phyloP scores from a whole-genome alignment of 2,113 vertebrate species.

The Ramphastos sulfuratus region DNA sequence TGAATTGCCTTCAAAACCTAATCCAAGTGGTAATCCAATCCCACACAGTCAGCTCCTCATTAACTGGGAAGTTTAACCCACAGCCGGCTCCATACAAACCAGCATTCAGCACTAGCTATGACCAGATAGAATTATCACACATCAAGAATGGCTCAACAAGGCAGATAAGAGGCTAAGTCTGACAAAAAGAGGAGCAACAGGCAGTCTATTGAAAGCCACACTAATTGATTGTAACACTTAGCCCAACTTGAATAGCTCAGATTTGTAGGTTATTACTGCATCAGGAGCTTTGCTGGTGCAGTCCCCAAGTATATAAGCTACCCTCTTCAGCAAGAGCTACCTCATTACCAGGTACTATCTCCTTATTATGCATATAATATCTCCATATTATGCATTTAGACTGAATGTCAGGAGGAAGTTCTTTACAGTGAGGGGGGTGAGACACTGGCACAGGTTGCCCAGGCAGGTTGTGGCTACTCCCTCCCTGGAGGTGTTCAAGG shows the following conservation, averaged over 20 bases:
- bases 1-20: slow-evolving; percentile 1
- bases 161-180: background rate
- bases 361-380: background rate
- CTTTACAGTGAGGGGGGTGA: no score
- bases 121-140: background rate
- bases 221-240: background rate
- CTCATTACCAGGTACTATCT: background rate
- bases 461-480: no score
- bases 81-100: background rate
- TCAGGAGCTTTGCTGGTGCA: background rate
- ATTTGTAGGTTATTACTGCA: background rate
- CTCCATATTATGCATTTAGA: no score
- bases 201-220: background rate
- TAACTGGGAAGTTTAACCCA: background rate
- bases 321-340: background rate
- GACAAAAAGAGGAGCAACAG: background rate
- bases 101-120: background rate
- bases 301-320: background rate
- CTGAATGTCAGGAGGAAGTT: no score
- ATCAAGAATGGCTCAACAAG: background rate
- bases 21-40: slow-evolving; percentile 37
- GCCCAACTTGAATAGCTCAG: background rate
- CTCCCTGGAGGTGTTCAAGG: no score
- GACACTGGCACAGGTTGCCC: no score
- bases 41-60: slow-evolving; percentile 10